Conservation (phyloP, 1,140 invertebrate genomes). For the Cherax destructor region DNA sequence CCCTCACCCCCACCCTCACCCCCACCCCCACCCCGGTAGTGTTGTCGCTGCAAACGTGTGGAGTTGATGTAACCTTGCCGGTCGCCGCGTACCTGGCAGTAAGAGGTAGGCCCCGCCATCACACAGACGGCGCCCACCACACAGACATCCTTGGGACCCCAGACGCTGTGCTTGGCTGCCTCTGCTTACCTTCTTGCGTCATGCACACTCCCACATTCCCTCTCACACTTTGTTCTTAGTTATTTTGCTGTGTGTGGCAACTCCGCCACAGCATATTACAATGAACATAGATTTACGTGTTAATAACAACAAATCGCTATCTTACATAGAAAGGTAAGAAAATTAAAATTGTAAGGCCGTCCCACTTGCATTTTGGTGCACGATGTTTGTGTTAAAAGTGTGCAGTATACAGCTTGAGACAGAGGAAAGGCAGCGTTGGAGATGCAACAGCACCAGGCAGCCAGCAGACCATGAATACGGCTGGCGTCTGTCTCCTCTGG, state of each 20-base stretch:
- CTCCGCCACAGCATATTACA: too few species aligned
- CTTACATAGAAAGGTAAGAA: too few species aligned
- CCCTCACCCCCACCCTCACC: too few species aligned
- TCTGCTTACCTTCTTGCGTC: slow-evolving; percentile 31
- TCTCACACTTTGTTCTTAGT: too few species aligned
- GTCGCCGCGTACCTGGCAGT: not conserved
- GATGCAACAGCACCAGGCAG: not conserved
- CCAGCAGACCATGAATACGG: not conserved
- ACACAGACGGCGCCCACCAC: slow-evolving; percentile 9
- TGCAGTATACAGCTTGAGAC: slow-evolving; percentile 18
- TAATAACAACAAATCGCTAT: too few species aligned
- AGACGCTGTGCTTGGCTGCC: slow-evolving; percentile 11
- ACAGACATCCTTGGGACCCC: slow-evolving; percentile 7
- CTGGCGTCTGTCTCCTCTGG: not conserved
- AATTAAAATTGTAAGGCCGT: not conserved
- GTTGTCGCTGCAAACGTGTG: too few species aligned
- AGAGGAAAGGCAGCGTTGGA: slow-evolving; percentile 13
- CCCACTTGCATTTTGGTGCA: not conserved
- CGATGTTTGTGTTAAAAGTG: slow-evolving; percentile 11
- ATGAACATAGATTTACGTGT: too few species aligned
- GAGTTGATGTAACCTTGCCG: not conserved
- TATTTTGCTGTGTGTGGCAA: not conserved
- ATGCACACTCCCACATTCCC: slow-evolving; percentile 4
- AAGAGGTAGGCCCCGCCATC: not conserved
- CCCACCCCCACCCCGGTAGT: too few species aligned